phyloP scores from a whole-genome alignment of 2,113 vertebrate species.

The Hydrochoerus hydrochaeris region DNA sequence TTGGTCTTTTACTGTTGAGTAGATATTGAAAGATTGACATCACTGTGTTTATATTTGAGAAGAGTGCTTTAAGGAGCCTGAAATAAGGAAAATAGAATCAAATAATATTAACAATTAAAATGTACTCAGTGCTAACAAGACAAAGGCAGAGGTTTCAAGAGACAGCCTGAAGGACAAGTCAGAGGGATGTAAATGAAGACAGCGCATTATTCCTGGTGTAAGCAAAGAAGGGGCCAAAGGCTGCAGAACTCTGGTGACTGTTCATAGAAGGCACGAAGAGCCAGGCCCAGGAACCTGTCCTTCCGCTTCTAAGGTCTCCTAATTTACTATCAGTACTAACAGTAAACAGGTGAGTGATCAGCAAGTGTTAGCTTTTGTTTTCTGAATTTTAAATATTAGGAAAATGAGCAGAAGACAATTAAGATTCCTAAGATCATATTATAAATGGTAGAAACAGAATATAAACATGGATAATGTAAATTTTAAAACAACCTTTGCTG shows the following conservation, averaged over 20 bases:
- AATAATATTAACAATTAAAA: not conserved
- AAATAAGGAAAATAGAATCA: not conserved
- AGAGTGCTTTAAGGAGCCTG: not conserved
- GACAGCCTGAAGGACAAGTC: not conserved
- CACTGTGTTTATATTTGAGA: not conserved
- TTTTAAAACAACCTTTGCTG: not conserved
- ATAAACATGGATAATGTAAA: not conserved
- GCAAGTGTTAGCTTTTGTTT: not conserved
- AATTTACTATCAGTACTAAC: not conserved
- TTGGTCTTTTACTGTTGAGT: not conserved
- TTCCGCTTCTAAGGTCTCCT: not conserved
- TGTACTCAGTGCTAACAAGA: not conserved
- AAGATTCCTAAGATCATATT: not conserved
- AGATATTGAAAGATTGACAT: not conserved
- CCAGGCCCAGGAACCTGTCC: not conserved
- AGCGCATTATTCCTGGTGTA: not conserved
- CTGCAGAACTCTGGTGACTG: fast-evolving
- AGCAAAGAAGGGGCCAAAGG: no score
- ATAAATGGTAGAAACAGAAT: not conserved
- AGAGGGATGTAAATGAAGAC: no score
- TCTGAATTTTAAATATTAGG: not conserved
- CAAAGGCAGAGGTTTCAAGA: not conserved
- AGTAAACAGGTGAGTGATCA: not conserved
- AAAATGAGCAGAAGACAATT: not conserved
- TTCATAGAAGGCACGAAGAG: not conserved